Evolutionary conservation across 2,113 vertebrate genomes (phyloP), one percentile per base, ranked within the genome.

Genomic region (Vidua chalybeata): DNA sequence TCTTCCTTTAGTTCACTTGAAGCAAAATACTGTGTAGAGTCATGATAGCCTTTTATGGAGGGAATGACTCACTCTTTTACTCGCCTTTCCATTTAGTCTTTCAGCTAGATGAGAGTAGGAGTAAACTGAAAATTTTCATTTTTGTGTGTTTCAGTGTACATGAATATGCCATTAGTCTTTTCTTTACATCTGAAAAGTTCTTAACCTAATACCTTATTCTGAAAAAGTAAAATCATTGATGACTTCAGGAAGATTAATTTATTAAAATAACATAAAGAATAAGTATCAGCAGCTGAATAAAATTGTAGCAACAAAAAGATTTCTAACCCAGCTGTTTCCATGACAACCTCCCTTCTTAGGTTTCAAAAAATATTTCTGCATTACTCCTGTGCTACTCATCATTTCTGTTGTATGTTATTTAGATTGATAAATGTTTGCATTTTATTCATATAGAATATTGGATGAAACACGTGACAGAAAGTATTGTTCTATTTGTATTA

Each of bases 301-400:
- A 83, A 87, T 30, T 64, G 20, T 59, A 69, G 26, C 39, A 83
- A 62, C 23, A 88, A 78, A 86, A 84, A 72, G 48, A 85, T 83
- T 78, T 74, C 54, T 84, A 86, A 59, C 26, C 43, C 5, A 1
- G 5, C 6, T 86, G 88, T 97, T 97, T 90, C 97, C 84, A 95
- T 93, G 85, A 54, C 97, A 95, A 96, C 91, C 51, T 93, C 31
- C 19, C 13, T 85, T 92, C 55, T 56, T 4, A 0, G 33, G 58
- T 58, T 93, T 90, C 52, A 52, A 28, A 79, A 54, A 28, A 1
- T 20, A 77, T 61, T 95, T 72, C 56, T 74, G 39, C 52, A 33
- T 74, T 88, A 63, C 13, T 91, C 56, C 11, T 31, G 1, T 43
- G 35, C 35, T 87, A 51, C 43, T 87, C 67, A 28, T 72, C 21